Evolutionary conservation across 2,113 vertebrate species (phyloP).

Genomic region (Lates calcarifer): DNA sequence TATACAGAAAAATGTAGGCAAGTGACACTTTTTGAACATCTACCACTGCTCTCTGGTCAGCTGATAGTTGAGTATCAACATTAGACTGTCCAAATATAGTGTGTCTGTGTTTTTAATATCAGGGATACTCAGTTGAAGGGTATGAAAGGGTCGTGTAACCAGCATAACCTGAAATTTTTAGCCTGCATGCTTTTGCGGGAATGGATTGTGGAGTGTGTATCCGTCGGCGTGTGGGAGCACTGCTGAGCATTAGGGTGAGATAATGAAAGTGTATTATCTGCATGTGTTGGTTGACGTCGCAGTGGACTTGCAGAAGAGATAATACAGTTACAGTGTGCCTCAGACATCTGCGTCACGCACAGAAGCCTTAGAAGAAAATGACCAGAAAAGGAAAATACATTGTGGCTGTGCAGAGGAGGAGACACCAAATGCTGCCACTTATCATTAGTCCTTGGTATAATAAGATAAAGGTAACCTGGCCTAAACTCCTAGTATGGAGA

Average conservation of each 20-base stretch:
- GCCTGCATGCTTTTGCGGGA: constrained; percentile 4
- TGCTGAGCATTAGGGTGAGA: constrained; percentile 6
- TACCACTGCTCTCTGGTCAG: not conserved
- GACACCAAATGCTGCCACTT: constrained; percentile 15
- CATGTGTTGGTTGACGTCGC: constrained; percentile 22
- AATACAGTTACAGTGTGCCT: constrained; percentile 18
- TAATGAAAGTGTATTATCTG: constrained; percentile 35
- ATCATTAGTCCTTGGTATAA: constrained; percentile 31
- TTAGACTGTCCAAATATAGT: not conserved
- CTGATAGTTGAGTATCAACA: not conserved
- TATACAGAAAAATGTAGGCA: not conserved
- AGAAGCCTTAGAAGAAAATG: constrained; percentile 11
- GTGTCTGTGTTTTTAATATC: not conserved
- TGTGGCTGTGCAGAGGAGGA: constrained; percentile 8
- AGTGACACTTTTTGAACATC: not conserved
- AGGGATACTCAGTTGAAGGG: not conserved
- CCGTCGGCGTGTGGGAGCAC: constrained; percentile 25
- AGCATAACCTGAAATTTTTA: not conserved
- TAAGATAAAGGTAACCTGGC: constrained; percentile 1
- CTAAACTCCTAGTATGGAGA: not conserved
- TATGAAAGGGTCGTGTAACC: not conserved
- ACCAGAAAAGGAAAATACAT: constrained; percentile 42
- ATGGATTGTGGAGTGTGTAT: not conserved
- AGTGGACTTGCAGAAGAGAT: constrained; percentile 18
- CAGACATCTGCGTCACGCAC: not conserved